Evolutionary conservation across 2,113 vertebrate genomes (phyloP).

Genomic region (Poeciliopsis prolifica): DNA sequence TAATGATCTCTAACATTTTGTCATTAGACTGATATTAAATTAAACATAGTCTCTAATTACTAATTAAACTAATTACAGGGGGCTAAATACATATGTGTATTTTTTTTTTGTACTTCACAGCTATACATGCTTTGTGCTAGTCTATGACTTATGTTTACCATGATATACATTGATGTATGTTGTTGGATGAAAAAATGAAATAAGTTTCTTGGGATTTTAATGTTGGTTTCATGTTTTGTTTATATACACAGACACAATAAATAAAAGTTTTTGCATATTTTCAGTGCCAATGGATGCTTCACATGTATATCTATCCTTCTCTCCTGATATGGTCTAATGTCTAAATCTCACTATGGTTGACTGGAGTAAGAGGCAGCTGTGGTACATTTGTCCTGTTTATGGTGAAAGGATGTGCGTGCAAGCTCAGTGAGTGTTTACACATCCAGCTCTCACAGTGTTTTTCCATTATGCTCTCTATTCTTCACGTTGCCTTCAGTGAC

Average conservation of each 20-base stretch:
- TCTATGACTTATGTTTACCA: no score
- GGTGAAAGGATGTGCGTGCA: not conserved
- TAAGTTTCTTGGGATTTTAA: no score
- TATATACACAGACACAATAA: no score
- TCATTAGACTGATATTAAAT: not conserved
- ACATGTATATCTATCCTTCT: no score
- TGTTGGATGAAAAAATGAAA: no score
- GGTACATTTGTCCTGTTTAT: slow-evolving; percentile 5
- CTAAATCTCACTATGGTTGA: slow-evolving; percentile 8
- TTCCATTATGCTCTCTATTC: not conserved
- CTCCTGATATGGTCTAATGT: slow-evolving; percentile 20
- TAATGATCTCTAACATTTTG: not conserved
- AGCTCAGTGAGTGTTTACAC: not conserved
- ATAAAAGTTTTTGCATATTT: no score
- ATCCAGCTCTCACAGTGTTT: slow-evolving; percentile 3
- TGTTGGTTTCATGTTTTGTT: no score
- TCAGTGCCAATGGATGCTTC: no score
- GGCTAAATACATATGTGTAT: not conserved
- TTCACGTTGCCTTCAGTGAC: slow-evolving; percentile 20
- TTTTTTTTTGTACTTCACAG: not conserved
- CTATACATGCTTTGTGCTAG: not conserved
- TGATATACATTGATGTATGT: no score
- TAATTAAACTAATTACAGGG: not conserved
- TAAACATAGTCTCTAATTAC: not conserved
- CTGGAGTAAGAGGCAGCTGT: slow-evolving; percentile 6